Percentiles rank a stretch among this genome's conserved stretches.
phyloP scores from a whole-genome alignment of 1,140 invertebrate genomes.

The Lamellibrachia luymesi region DNA sequence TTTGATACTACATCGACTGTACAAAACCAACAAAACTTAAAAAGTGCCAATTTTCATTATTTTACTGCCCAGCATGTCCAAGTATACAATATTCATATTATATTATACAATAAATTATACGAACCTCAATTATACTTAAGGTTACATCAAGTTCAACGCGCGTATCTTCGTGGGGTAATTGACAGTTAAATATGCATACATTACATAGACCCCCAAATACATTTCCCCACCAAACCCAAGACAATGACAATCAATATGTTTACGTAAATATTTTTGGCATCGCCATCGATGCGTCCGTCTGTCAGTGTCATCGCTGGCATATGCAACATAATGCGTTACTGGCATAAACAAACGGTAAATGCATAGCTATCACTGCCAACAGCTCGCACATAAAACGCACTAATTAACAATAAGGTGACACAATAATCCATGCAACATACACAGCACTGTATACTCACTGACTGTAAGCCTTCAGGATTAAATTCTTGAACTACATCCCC shows the following conservation, averaged over 20 bases:
- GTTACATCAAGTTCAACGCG: background rate
- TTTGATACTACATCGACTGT: no score
- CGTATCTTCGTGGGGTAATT: background rate
- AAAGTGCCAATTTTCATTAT: no score
- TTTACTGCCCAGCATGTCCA: no score
- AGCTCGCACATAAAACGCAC: background rate
- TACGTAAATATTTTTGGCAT: background rate
- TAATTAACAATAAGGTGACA: background rate
- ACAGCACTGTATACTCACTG: background rate
- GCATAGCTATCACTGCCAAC: background rate
- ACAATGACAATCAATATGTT: constrained; percentile 1
- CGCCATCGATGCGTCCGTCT: background rate
- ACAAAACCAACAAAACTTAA: no score
- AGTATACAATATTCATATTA: no score
- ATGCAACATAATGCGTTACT: background rate
- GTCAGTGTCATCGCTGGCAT: background rate
- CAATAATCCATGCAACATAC: background rate
- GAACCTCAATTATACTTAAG: no score
- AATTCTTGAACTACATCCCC: constrained; percentile 4
- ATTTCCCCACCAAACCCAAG: background rate
- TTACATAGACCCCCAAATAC: background rate
- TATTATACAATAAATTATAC: no score
- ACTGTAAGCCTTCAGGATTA: background rate
- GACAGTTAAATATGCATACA: background rate
- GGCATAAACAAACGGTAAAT: background rate